These are phyloP conservation scores for Holothuria scabra DNA, from an alignment of 53 echinoderm and acorn worm species.

Conservation along the genomic window DNA sequence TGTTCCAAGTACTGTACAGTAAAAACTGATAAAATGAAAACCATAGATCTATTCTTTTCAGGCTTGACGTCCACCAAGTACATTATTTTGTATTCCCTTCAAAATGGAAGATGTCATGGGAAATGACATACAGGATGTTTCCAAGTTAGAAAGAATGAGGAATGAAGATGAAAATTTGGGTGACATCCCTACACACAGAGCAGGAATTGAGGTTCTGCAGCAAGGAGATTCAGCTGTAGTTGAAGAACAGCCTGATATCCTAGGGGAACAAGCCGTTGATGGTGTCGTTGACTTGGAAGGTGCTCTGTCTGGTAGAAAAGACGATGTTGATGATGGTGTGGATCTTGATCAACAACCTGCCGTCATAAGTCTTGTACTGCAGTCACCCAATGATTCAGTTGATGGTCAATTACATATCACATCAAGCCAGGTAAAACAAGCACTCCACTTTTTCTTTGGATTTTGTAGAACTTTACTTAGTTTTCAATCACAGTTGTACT, in stretches of 20 bases:
- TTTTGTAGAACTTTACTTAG: background rate
- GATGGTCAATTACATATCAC: conserved; percentile 5
- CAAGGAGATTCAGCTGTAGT: conserved; percentile 20
- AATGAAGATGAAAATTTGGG: conserved; percentile 19
- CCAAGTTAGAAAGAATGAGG: background rate
- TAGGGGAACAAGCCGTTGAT: background rate
- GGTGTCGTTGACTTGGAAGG: conserved; percentile 22
- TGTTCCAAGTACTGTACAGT: too few species aligned
- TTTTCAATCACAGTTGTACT: background rate
- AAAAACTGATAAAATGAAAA: too few species aligned
- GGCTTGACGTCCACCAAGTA: too few species aligned
- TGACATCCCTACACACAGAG: conserved; percentile 11
- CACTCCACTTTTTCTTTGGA: background rate
- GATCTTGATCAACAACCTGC: conserved; percentile 27
- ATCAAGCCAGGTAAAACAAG: conserved; percentile 1
- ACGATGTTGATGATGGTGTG: conserved; percentile 22
- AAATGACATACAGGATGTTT: conserved; percentile 14
- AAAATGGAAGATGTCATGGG: conserved; percentile 37
- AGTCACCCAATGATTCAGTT: background rate
- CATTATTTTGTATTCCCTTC: too few species aligned
- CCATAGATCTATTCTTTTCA: too few species aligned
- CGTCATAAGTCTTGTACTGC: conserved; percentile 24
- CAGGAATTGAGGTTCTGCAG: conserved; percentile 21
- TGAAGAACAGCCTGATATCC: conserved; percentile 23
- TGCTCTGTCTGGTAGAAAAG: conserved; percentile 6